Evolutionary conservation across 2,797 vertebrate genomes (phyloP).

Genomic region (Oreochromis mossambicus): DNA sequence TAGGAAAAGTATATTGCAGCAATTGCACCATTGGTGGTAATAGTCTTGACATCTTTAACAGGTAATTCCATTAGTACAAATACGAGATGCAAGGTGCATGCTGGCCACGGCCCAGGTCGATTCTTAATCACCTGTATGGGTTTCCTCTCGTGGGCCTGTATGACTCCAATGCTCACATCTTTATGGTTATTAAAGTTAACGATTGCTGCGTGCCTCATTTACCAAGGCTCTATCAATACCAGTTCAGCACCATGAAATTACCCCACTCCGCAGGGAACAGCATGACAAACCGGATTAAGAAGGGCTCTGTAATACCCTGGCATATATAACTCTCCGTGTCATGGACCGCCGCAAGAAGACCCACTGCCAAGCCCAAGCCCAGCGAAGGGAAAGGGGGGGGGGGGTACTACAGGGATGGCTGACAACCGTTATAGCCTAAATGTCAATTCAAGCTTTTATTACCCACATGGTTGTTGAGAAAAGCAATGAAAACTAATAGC

Average conservation of each 20-base stretch:
- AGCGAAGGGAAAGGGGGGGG: neutral
- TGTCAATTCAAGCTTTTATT: conserved; percentile 62
- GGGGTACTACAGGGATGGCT: neutral
- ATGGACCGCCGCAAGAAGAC: conserved; percentile 41
- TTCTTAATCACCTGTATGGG: conserved; percentile 76
- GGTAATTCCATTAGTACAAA: conserved; percentile 69
- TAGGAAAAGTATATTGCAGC: neutral
- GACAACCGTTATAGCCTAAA: conserved; percentile 50
- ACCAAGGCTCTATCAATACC: conserved; percentile 76
- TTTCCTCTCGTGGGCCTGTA: conserved; percentile 63
- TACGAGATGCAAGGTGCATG: conserved; percentile 49
- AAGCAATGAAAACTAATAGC: conserved; percentile 26
- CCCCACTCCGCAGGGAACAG: conserved; percentile 69
- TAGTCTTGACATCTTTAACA: conserved; percentile 60
- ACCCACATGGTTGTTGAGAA: conserved; percentile 29
- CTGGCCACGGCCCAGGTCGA: conserved; percentile 56
- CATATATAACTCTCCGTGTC: conserved; percentile 69
- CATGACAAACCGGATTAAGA: conserved; percentile 77
- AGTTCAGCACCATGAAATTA: conserved; percentile 80
- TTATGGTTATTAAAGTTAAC: conserved; percentile 79
- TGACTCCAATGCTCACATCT: conserved; percentile 72
- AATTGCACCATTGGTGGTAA: conserved; percentile 45
- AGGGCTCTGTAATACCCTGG: conserved; percentile 64
- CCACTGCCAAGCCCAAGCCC: conserved; percentile 39
- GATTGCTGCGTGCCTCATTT: conserved; percentile 74